A percentile compares a stretch with the other conserved stretches of the same genome.
Evolutionary conservation across 1,140 invertebrate genomes (phyloP).

Genomic region (Brachionus rotundiformis): DNA sequence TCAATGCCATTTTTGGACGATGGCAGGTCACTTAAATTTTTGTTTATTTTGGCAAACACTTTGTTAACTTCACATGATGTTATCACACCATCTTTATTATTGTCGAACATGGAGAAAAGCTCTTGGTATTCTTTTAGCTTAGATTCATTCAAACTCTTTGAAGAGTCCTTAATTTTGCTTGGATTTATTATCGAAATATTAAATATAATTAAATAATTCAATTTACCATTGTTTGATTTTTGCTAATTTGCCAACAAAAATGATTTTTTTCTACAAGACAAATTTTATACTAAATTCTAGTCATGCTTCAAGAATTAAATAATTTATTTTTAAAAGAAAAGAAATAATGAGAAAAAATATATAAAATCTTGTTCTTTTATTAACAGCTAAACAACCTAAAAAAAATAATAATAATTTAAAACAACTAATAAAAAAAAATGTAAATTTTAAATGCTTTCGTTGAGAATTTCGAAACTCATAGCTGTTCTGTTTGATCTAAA

Average conservation of each 20-base stretch:
- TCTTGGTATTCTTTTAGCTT: slow-evolving; percentile 31
- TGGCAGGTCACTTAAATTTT: background rate
- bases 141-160: background rate
- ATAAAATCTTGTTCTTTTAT: slow-evolving; percentile 1
- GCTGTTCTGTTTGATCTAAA: background rate
- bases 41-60: background rate
- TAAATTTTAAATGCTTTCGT: slow-evolving; percentile 23
- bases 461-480: slow-evolving; percentile 8
- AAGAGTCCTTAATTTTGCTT: background rate
- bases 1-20: background rate
- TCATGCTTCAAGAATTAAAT: background rate
- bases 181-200: background rate
- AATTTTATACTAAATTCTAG: background rate
- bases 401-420: no score
- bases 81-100: slow-evolving; percentile 39
- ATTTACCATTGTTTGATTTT: background rate
- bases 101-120: slow-evolving; percentile 43
- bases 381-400: background rate
- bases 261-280: background rate
- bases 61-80: slow-evolving; percentile 20
- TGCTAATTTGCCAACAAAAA: background rate
- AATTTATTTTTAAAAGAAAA: slow-evolving; percentile 3
- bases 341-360: background rate
- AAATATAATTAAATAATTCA: background rate
- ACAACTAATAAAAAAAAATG: background rate